Conservation (phyloP, 2,113 vertebrate species). For the Eira barbara region DNA sequence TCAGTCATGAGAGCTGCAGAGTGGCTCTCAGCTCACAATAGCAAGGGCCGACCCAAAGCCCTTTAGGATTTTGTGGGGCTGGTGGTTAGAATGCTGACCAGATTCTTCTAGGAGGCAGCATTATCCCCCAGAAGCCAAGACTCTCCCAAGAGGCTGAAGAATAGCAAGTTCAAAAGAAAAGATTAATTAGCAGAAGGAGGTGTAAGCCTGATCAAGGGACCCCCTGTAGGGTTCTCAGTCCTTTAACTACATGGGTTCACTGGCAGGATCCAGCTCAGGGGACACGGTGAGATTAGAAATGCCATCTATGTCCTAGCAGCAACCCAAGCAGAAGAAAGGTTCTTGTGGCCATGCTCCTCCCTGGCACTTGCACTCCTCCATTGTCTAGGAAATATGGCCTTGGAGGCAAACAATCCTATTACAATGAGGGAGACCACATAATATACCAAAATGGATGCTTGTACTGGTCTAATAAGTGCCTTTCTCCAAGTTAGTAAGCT, state of each 20-base stretch:
- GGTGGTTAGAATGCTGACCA: background rate
- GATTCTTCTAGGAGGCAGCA: background rate
- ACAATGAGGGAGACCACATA: accelerated
- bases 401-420: background rate
- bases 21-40: background rate
- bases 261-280: background rate
- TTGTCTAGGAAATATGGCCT: background rate
- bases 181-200: background rate
- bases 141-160: background rate
- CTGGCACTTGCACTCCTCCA: background rate
- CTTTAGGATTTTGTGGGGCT: background rate
- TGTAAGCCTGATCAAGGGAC: background rate
- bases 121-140: background rate
- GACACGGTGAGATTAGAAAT: background rate
- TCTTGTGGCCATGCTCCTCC: background rate
- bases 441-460: background rate
- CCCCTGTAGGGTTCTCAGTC: background rate
- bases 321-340: background rate
- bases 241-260: background rate
- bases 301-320: background rate
- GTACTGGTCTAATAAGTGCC: no score
- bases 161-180: background rate
- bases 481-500: background rate
- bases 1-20: background rate
- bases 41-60: background rate